Evolutionary conservation across 2,113 vertebrate species (phyloP).

Genomic region (Morone chrysops): DNA sequence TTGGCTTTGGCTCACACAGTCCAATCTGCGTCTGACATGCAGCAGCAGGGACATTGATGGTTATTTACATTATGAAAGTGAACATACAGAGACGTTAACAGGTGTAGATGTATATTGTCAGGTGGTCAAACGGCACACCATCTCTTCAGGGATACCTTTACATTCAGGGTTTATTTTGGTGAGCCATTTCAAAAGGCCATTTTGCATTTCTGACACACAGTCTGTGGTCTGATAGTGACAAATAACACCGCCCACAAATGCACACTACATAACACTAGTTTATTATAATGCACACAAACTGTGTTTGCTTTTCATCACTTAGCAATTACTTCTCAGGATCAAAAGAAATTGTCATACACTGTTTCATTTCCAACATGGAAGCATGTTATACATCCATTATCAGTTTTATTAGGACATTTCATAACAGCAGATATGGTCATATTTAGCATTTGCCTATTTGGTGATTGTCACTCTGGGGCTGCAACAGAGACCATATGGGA

Average conservation of each 20-base stretch:
- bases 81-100: background rate
- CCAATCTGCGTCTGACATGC: background rate
- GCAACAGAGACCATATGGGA: constrained; percentile 35
- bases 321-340: background rate
- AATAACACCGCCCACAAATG: constrained; percentile 12
- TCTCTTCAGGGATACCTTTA: background rate
- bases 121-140: background rate
- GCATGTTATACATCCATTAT: background rate
- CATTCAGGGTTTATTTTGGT: background rate
- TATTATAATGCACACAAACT: background rate
- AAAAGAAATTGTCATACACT: background rate
- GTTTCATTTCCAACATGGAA: background rate
- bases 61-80: background rate
- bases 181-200: background rate
- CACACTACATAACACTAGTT: background rate
- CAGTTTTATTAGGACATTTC: background rate
- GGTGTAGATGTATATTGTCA: background rate
- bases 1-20: background rate
- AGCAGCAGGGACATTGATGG: background rate
- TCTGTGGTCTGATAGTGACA: constrained; percentile 11
- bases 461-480: background rate
- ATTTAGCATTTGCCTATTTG: constrained; percentile 9
- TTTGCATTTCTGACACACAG: background rate
- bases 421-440: background rate
- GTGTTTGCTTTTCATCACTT: background rate